Conservation (phyloP, 2,113 vertebrate species). For the Nansenia antarctica region DNA sequence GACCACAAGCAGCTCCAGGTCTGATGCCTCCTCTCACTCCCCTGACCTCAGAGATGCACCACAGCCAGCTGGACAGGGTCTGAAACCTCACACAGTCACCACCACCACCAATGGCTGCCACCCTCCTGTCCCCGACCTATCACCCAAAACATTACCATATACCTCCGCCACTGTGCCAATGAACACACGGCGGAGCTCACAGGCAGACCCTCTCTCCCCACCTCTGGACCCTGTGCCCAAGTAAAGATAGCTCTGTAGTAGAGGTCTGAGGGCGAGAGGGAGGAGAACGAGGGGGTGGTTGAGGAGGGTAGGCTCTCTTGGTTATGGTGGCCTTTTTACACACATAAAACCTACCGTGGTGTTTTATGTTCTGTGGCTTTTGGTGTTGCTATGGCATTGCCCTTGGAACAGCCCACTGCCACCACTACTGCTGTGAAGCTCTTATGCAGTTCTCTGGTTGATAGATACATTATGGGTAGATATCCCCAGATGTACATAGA, state of each 20-base stretch:
- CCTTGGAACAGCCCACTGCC: conserved; percentile 49
- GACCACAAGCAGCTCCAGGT: conserved; percentile 61
- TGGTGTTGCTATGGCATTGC: conserved; percentile 54
- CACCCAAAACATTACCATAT: conserved; percentile 70
- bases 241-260: conserved; percentile 61
- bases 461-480: no score
- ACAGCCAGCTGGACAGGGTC: conserved; percentile 52
- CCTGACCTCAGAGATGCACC: conserved; percentile 58
- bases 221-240: conserved; percentile 11
- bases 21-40: conserved; percentile 46
- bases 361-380: conserved; percentile 70
- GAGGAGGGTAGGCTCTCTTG: conserved; percentile 30
- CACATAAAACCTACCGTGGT: conserved; percentile 58
- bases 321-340: conserved; percentile 65
- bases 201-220: conserved; percentile 23
- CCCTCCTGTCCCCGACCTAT: conserved; percentile 62
- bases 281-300: conserved; percentile 13
- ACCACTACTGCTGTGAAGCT: conserved; percentile 11
- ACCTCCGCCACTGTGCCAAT: conserved; percentile 58
- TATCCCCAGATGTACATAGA: no score
- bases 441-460: no score
- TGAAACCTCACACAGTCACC: conserved; percentile 59
- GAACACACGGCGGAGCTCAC: conserved; percentile 42
- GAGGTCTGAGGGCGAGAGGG: conserved; percentile 41
- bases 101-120: conserved; percentile 53